phyloP scores from a whole-genome alignment of 2,113 vertebrate species.

The Garra rufa region DNA sequence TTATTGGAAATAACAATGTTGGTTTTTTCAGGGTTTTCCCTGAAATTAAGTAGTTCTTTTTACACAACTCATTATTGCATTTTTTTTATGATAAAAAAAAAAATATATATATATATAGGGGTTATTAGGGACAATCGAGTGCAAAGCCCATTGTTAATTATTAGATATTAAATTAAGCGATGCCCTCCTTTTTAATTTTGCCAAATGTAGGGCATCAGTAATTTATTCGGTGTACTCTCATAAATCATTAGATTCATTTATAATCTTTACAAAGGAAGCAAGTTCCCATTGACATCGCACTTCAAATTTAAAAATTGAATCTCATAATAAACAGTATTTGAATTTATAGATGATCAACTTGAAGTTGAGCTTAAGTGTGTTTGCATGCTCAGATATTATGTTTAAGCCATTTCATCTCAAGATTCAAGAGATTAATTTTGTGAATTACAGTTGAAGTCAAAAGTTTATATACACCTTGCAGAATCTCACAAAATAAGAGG shows the following conservation, averaged over 20 bases:
- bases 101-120: neutral
- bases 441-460: no score
- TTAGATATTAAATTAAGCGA: neutral
- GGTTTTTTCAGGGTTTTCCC: neutral
- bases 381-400: neutral
- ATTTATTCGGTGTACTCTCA: neutral
- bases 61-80: neutral
- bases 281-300: neutral
- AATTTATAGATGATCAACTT: neutral
- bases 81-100: neutral
- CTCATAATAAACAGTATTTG: neutral
- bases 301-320: neutral
- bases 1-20: neutral
- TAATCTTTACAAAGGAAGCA: neutral
- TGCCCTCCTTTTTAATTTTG: neutral
- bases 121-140: neutral
- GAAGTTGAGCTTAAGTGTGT: neutral
- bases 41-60: neutral
- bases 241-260: neutral
- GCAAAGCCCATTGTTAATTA: neutral
- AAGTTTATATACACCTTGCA: no score
- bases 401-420: conserved; percentile 2
- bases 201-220: neutral
- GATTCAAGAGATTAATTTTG: neutral
- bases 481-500: no score